Evolutionary conservation across 2,888 invertebrate species (phyloP).

Genomic region (Imbricaverruca yamaguchii): DNA sequence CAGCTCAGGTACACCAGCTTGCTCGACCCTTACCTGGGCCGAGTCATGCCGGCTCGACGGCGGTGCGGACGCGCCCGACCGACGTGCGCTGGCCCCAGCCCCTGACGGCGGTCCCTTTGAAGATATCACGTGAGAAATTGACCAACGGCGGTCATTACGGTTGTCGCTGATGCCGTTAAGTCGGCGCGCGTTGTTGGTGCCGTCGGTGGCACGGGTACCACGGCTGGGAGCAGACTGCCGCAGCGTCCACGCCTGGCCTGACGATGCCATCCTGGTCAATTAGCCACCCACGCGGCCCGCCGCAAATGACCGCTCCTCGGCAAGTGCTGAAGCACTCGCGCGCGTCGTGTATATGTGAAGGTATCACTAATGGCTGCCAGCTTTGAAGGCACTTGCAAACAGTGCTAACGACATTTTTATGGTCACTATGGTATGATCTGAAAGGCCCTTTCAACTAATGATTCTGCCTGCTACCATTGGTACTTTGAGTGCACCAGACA

Average conservation of each 20-base stretch:
- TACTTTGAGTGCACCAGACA: no score
- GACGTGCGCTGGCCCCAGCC: not conserved
- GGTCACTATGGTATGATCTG: not conserved
- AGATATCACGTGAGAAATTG: conserved; percentile 8
- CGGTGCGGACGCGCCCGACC: not conserved
- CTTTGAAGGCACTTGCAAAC: not conserved
- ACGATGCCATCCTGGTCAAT: not conserved
- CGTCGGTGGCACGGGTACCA: no score
- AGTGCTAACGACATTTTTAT: not conserved
- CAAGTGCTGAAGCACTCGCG: not conserved
- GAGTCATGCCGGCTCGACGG: no score
- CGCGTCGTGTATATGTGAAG: not conserved
- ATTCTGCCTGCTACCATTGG: no score
- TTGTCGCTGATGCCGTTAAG: not conserved
- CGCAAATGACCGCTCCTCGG: not conserved
- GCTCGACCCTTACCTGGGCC: no score
- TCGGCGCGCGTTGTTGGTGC: not conserved
- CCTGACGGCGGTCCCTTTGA: not conserved
- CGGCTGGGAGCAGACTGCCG: not conserved
- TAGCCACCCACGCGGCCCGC: not conserved
- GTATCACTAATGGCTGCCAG: not conserved
- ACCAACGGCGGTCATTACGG: not conserved
- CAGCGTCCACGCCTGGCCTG: not conserved
- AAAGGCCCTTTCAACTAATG: no score
- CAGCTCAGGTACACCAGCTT: no score